phyloP scores from a whole-genome alignment of 2,797 vertebrate genomes.

The Buceros bicornis region DNA sequence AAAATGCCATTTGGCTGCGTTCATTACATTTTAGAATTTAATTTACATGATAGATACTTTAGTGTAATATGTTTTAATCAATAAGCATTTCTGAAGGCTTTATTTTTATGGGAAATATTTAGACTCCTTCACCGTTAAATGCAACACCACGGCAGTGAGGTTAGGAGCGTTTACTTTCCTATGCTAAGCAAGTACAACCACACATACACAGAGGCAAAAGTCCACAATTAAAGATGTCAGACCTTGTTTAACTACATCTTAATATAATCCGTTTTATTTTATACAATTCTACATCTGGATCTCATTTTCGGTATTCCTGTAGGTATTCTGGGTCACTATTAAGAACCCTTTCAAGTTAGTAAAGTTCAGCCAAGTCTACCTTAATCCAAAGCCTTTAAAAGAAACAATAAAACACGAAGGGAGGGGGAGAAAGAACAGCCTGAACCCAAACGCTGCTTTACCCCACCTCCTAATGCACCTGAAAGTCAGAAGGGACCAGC shows the following conservation, averaged over 20 bases:
- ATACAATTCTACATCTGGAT: conserved; percentile 86
- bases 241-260: conserved; percentile 80
- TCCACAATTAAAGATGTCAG: conserved; percentile 84
- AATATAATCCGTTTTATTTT: conserved; percentile 81
- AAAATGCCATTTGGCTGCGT: conserved; percentile 77
- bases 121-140: conserved; percentile 56
- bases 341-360: conserved; percentile 84
- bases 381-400: conserved; percentile 82
- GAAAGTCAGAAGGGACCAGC: conserved; percentile 19
- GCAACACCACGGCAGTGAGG: conserved; percentile 19
- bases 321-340: conserved; percentile 89
- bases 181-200: conserved; percentile 42
- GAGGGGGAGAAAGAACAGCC: background rate
- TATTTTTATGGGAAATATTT: conserved; percentile 71
- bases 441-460: background rate
- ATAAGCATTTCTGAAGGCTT: conserved; percentile 76
- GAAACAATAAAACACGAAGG: conserved; percentile 54
- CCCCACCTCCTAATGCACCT: conserved; percentile 46
- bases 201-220: conserved; percentile 46
- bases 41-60: conserved; percentile 79
- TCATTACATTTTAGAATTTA: conserved; percentile 79
- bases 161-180: conserved; percentile 54
- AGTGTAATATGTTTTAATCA: conserved; percentile 77
- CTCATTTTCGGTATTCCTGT: conserved; percentile 88
- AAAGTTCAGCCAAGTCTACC: conserved; percentile 90